Base-by-base conservation (phyloP, 2,113 vertebrate genomes). In the Tor tambroides region DNA sequence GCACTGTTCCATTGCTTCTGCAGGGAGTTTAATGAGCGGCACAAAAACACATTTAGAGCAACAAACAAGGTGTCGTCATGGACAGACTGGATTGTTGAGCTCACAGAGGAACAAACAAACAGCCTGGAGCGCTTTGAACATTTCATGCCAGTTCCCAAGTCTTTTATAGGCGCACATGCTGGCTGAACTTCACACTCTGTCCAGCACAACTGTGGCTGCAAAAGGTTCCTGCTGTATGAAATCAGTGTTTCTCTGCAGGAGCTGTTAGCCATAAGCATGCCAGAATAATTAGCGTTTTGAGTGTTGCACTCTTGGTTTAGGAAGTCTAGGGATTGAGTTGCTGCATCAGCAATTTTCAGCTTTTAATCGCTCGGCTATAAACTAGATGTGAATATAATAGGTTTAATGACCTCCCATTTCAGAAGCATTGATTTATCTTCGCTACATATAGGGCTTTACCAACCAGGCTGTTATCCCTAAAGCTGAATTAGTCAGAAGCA, bases 1-100 rank as follows among this genome's bases (percentile, higher is more conserved):
- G 72, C 74, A 88, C 17, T 43, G 77, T 61, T 67, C 72, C 28
- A 80, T 83, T 14, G 32, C 84, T 63, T 80, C 86, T 87, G 63
- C 80, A 56, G 74, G 54, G 84, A 89, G 51, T 87, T 88, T 92
- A 93, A 93, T 87, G 89, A 92, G 85, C n/a, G 75, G 88, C 89
- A 85, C 80, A 4, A 91, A 83, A 92, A 92, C 77, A 87, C 84
- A 90, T 90, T 38, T 85, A 91, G 83, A 71, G 85, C 75, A 92
- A 91, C 91, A 91, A 92, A 92, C 90, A 90, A 86, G 67, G 38
- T 92, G 90, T 92, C 85, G 87, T 92, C 92, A 93, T 92, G 91
- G 92, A 83, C 85, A 90, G 30, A 23, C 76, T 59, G 61, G 63
- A 43, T 65, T 84, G 38, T 30, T 80, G 23, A 78, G 85, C 80